A percentile compares a stretch with the other conserved stretches of the same genome.
phyloP scores from a whole-genome alignment of 2,113 vertebrate genomes.

The Nyctibius bracteatus region DNA sequence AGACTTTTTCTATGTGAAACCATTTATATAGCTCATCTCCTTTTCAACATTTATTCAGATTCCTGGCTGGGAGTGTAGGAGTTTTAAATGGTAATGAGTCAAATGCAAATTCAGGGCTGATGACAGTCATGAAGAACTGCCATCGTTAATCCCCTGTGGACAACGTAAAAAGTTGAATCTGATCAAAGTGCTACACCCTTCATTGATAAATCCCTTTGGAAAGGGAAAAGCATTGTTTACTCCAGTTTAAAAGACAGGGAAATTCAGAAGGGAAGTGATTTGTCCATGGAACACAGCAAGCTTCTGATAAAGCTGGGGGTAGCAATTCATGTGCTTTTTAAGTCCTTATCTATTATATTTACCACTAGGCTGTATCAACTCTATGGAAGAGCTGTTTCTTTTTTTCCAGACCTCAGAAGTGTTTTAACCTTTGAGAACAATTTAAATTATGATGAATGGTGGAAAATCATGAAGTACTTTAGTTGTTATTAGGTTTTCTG shows the following conservation, averaged over 20 bases:
- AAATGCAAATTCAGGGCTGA: background rate
- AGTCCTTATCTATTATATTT: background rate
- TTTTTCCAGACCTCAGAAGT: background rate
- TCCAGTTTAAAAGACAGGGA: background rate
- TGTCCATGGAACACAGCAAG: background rate
- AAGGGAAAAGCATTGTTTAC: background rate
- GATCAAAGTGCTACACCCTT: background rate
- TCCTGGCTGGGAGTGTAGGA: background rate
- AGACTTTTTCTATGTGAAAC: background rate
- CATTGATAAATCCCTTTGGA: constrained; percentile 12
- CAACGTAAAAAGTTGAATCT: background rate
- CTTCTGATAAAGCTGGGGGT: background rate
- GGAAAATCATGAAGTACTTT: background rate
- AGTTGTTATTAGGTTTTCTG: background rate
- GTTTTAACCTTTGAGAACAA: background rate
- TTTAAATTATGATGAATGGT: background rate
- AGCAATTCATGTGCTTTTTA: background rate
- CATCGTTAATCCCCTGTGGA: background rate
- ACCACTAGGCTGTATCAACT: background rate
- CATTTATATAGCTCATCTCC: background rate
- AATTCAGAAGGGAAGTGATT: background rate
- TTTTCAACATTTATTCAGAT: background rate
- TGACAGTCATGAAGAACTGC: background rate
- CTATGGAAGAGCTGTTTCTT: background rate
- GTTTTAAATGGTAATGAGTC: background rate